Conservation (phyloP, 1,140 invertebrate genomes). For the Xylocopa sonorina region DNA sequence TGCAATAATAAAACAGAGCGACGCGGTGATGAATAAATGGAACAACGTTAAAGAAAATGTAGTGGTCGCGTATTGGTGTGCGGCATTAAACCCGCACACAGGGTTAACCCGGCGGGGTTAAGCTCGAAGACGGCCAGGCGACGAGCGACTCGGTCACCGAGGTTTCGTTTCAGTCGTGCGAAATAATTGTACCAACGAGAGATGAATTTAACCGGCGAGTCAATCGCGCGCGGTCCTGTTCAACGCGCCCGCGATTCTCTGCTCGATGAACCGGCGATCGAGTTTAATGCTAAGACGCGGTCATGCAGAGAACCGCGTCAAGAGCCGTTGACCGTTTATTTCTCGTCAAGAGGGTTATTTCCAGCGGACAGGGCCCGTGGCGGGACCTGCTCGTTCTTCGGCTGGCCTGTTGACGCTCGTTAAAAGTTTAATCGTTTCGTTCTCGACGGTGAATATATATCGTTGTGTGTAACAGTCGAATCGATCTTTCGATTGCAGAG, state of each 20-base stretch:
- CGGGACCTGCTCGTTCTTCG: slow-evolving; percentile 1
- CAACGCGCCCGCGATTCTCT: background rate
- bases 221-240: slow-evolving; percentile 45
- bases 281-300: slow-evolving; percentile 19
- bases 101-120: too few relatives aligned
- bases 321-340: slow-evolving; percentile 51
- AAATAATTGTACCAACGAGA: slow-evolving; percentile 46
- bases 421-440: too few relatives aligned
- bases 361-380: background rate
- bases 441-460: too few relatives aligned
- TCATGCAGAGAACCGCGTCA: slow-evolving; percentile 17
- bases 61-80: too few relatives aligned
- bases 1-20: too few relatives aligned
- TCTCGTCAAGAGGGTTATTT: slow-evolving; percentile 22
- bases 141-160: too few relatives aligned
- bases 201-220: slow-evolving; percentile 59
- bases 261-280: slow-evolving; percentile 20
- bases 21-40: too few relatives aligned
- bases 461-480: too few relatives aligned
- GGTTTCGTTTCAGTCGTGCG: slow-evolving; percentile 47
- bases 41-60: too few relatives aligned
- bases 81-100: too few relatives aligned
- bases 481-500: slow-evolving; percentile 66
- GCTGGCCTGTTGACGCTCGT: background rate
- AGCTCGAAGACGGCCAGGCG: too few relatives aligned